Conservation (phyloP, 2,113 vertebrate species). For the Dunckerocampus dactyliophorus region DNA sequence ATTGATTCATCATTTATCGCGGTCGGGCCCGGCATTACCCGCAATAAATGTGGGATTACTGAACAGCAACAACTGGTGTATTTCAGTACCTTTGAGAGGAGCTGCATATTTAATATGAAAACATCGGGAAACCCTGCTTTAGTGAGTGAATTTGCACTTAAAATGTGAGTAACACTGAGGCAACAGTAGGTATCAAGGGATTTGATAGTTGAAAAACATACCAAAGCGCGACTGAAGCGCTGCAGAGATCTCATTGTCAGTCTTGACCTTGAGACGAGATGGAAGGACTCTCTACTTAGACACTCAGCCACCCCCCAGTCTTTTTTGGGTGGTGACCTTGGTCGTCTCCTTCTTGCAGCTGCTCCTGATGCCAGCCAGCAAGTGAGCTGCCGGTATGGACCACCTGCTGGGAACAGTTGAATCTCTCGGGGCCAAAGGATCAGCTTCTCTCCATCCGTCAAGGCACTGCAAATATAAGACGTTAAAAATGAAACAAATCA, state of each 20-base stretch:
- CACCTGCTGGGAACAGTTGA: conserved; percentile 48
- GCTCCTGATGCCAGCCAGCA: conserved; percentile 53
- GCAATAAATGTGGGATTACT: too few relatives aligned
- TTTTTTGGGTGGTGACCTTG: conserved; percentile 51
- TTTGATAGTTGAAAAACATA: conserved; percentile 17
- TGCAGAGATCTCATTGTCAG: conserved; percentile 37
- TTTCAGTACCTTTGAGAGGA: too few relatives aligned
- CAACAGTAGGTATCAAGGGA: conserved; percentile 17
- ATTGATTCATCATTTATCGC: too few relatives aligned
- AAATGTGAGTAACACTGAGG: conserved; percentile 28
- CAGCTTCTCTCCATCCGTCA: conserved; percentile 43
- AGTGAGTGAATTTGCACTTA: conserved; percentile 21
- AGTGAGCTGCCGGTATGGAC: conserved; percentile 36
- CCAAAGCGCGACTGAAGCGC: conserved; percentile 33
- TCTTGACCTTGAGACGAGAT: conserved; percentile 52
- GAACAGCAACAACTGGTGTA: too few relatives aligned
- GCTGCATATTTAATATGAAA: too few relatives aligned
- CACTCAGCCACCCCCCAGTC: conserved; percentile 33
- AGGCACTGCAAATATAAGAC: conserved; percentile 37
- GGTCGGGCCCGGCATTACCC: too few relatives aligned
- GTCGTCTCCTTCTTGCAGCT: conserved; percentile 58
- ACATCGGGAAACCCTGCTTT: too few relatives aligned
- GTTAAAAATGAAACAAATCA: conserved; percentile 38
- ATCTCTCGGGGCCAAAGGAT: conserved; percentile 47
- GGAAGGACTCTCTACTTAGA: conserved; percentile 45